Conservation (phyloP, 2,888 invertebrate genomes). For the Aricia artaxerxes region DNA sequence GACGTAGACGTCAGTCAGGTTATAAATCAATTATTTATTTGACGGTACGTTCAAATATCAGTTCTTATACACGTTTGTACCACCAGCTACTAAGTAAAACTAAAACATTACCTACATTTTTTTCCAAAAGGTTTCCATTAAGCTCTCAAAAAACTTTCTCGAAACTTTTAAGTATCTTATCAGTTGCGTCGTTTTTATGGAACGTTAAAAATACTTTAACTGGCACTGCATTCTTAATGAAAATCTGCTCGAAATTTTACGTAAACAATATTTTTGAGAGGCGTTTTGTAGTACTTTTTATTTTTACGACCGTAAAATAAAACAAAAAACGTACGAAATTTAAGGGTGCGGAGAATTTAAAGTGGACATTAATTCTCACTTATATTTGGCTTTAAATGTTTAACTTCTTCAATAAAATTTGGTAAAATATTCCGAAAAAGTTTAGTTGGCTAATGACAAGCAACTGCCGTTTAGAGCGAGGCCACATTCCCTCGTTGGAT, state of each 20-base stretch:
- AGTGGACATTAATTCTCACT: neutral
- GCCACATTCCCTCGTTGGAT: no score
- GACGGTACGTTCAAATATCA: no score
- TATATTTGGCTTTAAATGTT: no score
- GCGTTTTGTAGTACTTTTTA: neutral
- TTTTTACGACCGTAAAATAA: neutral
- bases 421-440: no score
- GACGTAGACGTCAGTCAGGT: no score
- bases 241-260: neutral
- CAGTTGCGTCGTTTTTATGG: neutral
- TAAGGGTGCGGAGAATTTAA: neutral
- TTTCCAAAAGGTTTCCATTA: neutral
- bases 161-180: conserved; percentile 12
- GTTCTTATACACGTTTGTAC: no score
- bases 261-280: neutral
- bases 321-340: neutral
- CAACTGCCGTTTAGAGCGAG: no score
- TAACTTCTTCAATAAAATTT: no score
- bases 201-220: neutral
- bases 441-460: no score
- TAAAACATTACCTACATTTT: neutral
- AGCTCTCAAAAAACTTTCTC: neutral
- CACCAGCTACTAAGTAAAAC: neutral
- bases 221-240: neutral
- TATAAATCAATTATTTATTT: no score